Conservation (phyloP, 2,888 invertebrate genomes). For the Drymonia ruficornis region DNA sequence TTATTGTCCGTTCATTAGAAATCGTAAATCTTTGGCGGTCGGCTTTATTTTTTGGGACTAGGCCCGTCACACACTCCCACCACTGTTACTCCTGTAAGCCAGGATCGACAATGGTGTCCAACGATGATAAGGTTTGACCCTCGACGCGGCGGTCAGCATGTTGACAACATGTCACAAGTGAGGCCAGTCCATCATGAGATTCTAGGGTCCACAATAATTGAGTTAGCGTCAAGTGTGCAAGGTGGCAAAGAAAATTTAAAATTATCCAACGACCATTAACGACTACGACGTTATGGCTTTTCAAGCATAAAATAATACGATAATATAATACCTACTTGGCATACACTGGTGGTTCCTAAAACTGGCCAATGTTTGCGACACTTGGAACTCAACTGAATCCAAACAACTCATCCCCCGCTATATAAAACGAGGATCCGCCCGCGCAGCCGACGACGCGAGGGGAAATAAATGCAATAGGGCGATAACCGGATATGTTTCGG, state of each 20-base stretch:
- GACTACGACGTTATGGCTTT: neutral
- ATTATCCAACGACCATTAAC: slow-evolving; percentile 9
- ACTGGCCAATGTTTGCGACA: slow-evolving; percentile 49
- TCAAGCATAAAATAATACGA: neutral
- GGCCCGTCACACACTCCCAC: too few relatives aligned
- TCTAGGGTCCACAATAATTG: neutral
- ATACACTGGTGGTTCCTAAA: slow-evolving; percentile 50
- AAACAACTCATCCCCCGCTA: slow-evolving; percentile 49
- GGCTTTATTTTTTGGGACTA: too few relatives aligned
- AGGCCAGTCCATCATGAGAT: neutral
- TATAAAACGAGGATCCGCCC: slow-evolving; percentile 54
- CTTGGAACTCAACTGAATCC: slow-evolving; percentile 57
- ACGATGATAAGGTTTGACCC: too few relatives aligned
- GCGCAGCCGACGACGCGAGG: slow-evolving; percentile 34
- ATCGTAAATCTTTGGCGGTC: too few relatives aligned
- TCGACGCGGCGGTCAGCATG: too few relatives aligned
- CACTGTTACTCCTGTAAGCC: too few relatives aligned
- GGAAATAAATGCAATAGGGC: slow-evolving; percentile 2
- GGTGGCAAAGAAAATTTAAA: neutral
- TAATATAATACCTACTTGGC: slow-evolving; percentile 34
- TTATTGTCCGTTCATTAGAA: too few relatives aligned
- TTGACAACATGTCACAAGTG: neutral
- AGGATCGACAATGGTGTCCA: too few relatives aligned
- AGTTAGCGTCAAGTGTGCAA: neutral
- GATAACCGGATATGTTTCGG: slow-evolving; percentile 9